Conservation (phyloP, 2,888 invertebrate genomes). For the Bruchidius siliquastri region DNA sequence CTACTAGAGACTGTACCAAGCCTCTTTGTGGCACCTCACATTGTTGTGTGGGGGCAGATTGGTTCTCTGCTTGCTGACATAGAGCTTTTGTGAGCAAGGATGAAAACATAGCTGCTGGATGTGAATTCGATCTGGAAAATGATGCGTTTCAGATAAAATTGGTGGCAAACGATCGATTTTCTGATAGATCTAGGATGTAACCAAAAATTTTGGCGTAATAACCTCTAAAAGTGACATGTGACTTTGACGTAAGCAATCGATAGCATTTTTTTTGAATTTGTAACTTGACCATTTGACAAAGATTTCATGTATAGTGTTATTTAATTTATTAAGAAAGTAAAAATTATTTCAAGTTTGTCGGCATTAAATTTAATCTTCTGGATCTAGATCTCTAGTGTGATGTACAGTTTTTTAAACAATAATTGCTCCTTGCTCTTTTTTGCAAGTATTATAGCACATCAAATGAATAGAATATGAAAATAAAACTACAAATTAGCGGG, state of each 20-base stretch:
- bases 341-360: too few species aligned
- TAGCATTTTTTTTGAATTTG: not conserved
- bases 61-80: constrained; percentile 30
- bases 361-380: not conserved
- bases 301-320: not conserved
- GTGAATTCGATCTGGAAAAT: not conserved
- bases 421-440: too few species aligned
- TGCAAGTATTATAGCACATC: too few species aligned
- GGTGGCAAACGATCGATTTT: not conserved
- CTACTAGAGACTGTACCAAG: constrained; percentile 40
- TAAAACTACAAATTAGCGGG: not conserved
- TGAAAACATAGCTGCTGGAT: constrained; percentile 26
- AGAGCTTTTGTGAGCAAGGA: constrained; percentile 33
- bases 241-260: not conserved
- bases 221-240: constrained; percentile 1
- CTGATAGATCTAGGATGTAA: not conserved
- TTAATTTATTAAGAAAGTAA: too few species aligned
- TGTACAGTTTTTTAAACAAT: not conserved
- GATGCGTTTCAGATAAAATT: not conserved
- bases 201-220: not conserved
- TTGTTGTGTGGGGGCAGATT: constrained; percentile 14
- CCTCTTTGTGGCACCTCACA: constrained; percentile 22
- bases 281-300: not conserved
- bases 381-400: not conserved
- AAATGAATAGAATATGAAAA: not conserved